Evolutionary conservation across 2,888 invertebrate genomes (phyloP).

Genomic region (Marronus borbonicus): DNA sequence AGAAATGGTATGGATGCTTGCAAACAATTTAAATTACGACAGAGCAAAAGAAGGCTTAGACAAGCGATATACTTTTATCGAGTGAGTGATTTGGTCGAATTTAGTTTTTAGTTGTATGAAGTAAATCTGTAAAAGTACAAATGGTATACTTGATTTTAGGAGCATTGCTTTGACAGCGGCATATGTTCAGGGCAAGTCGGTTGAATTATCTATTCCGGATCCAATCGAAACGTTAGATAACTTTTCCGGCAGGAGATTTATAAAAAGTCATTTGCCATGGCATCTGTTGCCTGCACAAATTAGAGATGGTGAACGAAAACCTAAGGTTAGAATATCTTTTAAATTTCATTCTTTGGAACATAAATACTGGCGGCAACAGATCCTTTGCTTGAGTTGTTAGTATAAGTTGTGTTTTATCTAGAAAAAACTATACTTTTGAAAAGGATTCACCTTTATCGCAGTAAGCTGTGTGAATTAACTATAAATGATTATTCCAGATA

Average conservation of each 20-base stretch:
- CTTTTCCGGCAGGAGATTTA: slow-evolving; percentile 44
- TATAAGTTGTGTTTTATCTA: no score
- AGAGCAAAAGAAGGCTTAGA: slow-evolving; percentile 68
- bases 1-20: slow-evolving; percentile 79
- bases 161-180: neutral
- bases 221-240: neutral
- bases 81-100: slow-evolving; percentile 1
- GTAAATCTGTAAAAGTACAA: neutral
- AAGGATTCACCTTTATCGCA: no score
- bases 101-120: neutral
- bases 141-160: neutral
- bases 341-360: no score
- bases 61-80: slow-evolving; percentile 14
- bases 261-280: slow-evolving; percentile 57
- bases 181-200: neutral
- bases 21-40: slow-evolving; percentile 75
- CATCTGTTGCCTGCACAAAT: slow-evolving; percentile 54
- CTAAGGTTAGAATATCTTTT: slow-evolving; percentile 42
- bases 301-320: slow-evolving; percentile 63
- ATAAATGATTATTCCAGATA: slow-evolving; percentile 69
- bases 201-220: neutral
- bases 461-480: neutral
- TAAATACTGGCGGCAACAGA: no score
- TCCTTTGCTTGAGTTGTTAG: no score
- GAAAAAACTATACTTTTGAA: no score